A percentile compares a stretch with the other conserved stretches of the same genome.
Evolutionary conservation across 2,113 vertebrate genomes (phyloP).

Genomic region (Myrmecobius fasciatus): DNA sequence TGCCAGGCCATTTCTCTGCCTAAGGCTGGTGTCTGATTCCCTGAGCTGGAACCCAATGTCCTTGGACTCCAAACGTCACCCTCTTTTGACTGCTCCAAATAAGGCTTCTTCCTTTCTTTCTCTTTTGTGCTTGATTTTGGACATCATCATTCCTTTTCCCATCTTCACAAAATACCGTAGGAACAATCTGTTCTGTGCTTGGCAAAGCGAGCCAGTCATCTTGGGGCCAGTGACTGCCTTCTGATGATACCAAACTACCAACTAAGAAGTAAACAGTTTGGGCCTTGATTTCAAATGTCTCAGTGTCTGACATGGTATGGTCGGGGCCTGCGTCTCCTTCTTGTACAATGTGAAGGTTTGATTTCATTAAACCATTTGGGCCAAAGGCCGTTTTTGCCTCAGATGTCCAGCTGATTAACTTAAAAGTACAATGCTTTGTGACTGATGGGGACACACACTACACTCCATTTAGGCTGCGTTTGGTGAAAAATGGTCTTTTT

Average conservation of each 20-base stretch:
- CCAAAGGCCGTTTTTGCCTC: neutral
- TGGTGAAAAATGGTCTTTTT: slow-evolving; percentile 47
- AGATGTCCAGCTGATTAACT: slow-evolving; percentile 31
- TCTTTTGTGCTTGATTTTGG: neutral
- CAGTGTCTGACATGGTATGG: neutral
- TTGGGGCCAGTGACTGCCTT: neutral
- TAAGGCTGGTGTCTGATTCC: neutral
- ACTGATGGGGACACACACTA: slow-evolving; percentile 43
- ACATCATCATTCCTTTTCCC: slow-evolving; percentile 26
- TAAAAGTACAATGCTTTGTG: slow-evolving; percentile 35
- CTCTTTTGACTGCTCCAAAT: no score
- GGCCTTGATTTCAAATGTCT: slow-evolving; percentile 24
- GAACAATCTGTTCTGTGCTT: slow-evolving; percentile 49
- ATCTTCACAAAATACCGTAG: slow-evolving; percentile 29
- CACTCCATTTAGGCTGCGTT: slow-evolving; percentile 38
- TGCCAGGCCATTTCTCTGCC: neutral
- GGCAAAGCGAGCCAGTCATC: slow-evolving; percentile 26
- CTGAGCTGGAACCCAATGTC: neutral
- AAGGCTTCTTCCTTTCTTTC: no score
- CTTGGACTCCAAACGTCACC: no score
- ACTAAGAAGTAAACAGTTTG: slow-evolving; percentile 24
- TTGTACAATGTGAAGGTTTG: neutral
- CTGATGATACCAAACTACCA: slow-evolving; percentile 30
- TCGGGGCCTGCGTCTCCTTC: slow-evolving; percentile 20
- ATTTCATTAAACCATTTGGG: slow-evolving; percentile 5